Percentiles rank a stretch among this genome's conserved stretches.
These are phyloP conservation scores for Actinostola sp. DNA, from an alignment of 92 coral and sea anemone genomes.

Conservation along the genomic window DNA sequence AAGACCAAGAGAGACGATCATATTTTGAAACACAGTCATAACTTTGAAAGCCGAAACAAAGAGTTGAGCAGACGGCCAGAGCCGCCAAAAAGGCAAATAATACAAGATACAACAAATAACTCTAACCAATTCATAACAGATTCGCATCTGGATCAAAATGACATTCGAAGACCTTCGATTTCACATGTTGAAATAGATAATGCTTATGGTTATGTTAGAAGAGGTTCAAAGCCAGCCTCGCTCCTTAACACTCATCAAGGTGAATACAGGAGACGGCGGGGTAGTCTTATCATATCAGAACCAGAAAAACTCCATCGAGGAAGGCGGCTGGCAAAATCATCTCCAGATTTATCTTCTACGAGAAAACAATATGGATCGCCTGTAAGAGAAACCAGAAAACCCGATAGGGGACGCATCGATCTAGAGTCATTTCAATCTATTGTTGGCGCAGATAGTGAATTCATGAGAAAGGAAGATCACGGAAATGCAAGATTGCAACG, in stretches of 20 bases:
- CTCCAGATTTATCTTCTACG: constrained; percentile 54
- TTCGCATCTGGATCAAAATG: constrained; percentile 13
- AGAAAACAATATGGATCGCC: constrained; percentile 25
- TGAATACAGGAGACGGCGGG: constrained; percentile 2
- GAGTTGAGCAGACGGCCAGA: constrained; percentile 4
- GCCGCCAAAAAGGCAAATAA: neutral
- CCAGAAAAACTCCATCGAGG: constrained; percentile 47
- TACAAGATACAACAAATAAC: constrained; percentile 2
- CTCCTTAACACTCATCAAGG: constrained; percentile 14
- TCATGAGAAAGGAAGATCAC: neutral
- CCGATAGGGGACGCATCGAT: constrained; percentile 1
- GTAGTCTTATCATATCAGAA: constrained; percentile 25
- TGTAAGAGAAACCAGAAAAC: neutral
- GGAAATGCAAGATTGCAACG: neutral
- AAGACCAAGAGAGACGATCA: neutral
- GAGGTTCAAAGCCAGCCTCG: constrained; percentile 5
- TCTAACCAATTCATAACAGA: constrained; percentile 9
- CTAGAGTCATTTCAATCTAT: constrained; percentile 1
- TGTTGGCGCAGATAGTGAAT: constrained; percentile 2
- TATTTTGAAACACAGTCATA: neutral
- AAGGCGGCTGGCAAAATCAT: constrained; percentile 60
- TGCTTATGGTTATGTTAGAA: neutral
- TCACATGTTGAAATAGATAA: constrained; percentile 14
- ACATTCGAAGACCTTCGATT: constrained; percentile 4
- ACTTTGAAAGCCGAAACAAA: neutral